A percentile compares a stretch with the other conserved stretches of the same genome.
phyloP scores from a whole-genome alignment of 2,888 invertebrate genomes.

The Nasonovia ribisnigri region DNA sequence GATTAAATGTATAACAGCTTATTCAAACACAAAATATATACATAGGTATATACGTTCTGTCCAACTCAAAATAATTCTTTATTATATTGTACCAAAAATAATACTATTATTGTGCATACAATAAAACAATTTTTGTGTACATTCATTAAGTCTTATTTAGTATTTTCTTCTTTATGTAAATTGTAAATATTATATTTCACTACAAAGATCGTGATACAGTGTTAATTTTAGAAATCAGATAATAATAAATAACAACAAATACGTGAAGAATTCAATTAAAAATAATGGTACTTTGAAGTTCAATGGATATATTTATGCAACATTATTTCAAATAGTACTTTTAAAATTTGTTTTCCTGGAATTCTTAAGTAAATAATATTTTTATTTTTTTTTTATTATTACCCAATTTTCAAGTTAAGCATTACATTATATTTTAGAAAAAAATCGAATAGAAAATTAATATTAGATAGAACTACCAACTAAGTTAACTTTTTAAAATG shows the following conservation, averaged over 20 bases:
- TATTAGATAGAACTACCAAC: background rate
- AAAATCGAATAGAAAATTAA: background rate
- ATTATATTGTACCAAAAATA: background rate
- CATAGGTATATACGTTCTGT: background rate
- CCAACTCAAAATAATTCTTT: background rate
- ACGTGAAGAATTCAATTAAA: background rate
- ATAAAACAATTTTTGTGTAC: background rate
- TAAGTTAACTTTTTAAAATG: background rate
- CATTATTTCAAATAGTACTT: background rate
- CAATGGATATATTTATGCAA: background rate
- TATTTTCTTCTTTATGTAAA: background rate
- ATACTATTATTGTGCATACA: background rate
- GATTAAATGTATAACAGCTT: constrained; percentile 7
- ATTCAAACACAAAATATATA: background rate
- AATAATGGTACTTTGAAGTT: background rate
- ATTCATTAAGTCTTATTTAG: background rate
- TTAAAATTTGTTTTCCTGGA: background rate
- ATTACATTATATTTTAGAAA: background rate
- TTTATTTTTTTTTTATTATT: background rate
- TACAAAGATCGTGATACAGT: background rate
- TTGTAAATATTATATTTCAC: background rate
- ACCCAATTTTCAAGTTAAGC: background rate
- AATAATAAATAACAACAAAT: background rate
- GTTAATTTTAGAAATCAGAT: background rate
- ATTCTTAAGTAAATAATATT: background rate